These are phyloP conservation scores for Matsumurasca onukii DNA, from an alignment of 1,140 invertebrate species.

Conservation along the genomic window DNA sequence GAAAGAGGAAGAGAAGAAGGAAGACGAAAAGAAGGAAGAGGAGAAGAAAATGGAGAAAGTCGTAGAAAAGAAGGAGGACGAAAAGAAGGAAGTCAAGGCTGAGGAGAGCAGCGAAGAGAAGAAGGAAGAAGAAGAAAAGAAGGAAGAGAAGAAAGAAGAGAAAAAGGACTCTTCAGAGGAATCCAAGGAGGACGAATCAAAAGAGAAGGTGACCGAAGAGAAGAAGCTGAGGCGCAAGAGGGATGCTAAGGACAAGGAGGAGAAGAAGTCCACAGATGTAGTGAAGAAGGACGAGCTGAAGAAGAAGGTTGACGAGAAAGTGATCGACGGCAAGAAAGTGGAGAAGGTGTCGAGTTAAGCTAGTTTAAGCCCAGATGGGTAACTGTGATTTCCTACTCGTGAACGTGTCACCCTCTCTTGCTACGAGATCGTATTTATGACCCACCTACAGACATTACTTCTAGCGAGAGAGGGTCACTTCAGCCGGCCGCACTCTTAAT, in stretches of 20 bases:
- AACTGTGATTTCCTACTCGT: slow-evolving; percentile 8
- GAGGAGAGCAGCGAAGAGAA: slow-evolving; percentile 20
- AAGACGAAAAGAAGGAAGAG: slow-evolving; percentile 29
- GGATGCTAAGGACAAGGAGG: slow-evolving; percentile 32
- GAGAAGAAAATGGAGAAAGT: slow-evolving; percentile 19
- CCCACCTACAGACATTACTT: slow-evolving; percentile 30
- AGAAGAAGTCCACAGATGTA: slow-evolving; percentile 35
- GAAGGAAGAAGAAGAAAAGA: slow-evolving; percentile 20
- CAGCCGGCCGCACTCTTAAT: slow-evolving; percentile 24
- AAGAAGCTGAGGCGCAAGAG: slow-evolving; percentile 27
- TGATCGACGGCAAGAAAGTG: slow-evolving; percentile 5
- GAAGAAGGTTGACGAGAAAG: slow-evolving; percentile 26
- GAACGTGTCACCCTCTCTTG: slow-evolving; percentile 29
- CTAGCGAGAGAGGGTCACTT: slow-evolving; percentile 33
- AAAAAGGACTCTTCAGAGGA: slow-evolving; percentile 23
- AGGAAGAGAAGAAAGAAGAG: slow-evolving; percentile 27
- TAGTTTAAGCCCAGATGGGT: not conserved
- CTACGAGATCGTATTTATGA: slow-evolving; percentile 34
- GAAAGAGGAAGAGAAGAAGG: slow-evolving; percentile 16
- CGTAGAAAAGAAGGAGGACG: slow-evolving; percentile 16
- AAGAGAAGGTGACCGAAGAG: slow-evolving; percentile 24
- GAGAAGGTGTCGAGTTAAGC: slow-evolving; percentile 20
- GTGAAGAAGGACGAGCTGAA: slow-evolving; percentile 25
- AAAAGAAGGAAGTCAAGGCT: not conserved
- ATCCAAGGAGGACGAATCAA: slow-evolving; percentile 11